phyloP scores from a whole-genome alignment of 2,113 vertebrate genomes.

The Pogona vitticeps region DNA sequence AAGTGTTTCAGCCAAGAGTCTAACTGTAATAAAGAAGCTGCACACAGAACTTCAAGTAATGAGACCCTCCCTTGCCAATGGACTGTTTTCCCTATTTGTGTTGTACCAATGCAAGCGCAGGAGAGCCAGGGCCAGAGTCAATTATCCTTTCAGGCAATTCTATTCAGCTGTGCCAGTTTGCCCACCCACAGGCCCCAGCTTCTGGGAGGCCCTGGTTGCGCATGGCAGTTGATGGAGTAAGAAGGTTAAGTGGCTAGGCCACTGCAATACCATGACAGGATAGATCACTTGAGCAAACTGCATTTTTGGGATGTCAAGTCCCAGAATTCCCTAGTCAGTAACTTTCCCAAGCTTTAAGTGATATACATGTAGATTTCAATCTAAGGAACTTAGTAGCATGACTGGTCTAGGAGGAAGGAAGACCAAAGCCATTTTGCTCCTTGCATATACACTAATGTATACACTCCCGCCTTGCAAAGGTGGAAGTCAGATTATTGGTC shows the following conservation, averaged over 20 bases:
- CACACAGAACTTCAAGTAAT: background rate
- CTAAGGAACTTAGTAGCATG: background rate
- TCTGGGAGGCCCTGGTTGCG: background rate
- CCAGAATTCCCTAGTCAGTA: background rate
- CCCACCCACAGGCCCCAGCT: background rate
- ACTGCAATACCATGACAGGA: background rate
- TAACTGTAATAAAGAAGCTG: background rate
- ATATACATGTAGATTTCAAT: background rate
- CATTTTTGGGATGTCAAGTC: background rate
- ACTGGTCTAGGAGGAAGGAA: background rate
- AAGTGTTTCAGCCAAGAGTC: constrained; percentile 7
- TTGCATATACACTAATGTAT: no score
- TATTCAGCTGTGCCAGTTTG: background rate
- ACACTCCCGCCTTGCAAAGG: no score
- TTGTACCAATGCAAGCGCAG: background rate
- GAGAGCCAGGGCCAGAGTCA: background rate
- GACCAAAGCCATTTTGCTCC: no score
- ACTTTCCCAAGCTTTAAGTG: no score
- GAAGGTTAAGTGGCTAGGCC: background rate
- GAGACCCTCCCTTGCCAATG: background rate
- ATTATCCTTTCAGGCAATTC: constrained; percentile 19
- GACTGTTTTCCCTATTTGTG: background rate
- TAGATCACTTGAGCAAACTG: background rate
- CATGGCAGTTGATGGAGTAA: no score
- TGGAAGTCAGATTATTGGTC: no score